phyloP scores from a whole-genome alignment of 2,113 vertebrate genomes.

The Prolemur simus region DNA sequence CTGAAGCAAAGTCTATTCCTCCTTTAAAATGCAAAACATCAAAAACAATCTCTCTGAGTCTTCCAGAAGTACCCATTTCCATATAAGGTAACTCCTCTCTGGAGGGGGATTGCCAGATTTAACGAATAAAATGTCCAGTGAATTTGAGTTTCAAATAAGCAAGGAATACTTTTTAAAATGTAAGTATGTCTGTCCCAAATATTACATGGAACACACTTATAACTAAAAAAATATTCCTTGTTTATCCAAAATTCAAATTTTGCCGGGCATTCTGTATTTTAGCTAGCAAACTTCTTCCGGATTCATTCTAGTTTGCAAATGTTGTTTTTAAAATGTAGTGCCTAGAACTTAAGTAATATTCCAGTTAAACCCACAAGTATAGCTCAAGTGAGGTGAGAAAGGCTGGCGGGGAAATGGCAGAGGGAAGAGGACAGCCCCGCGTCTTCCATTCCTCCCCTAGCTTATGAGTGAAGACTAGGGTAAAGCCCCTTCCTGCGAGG shows the following conservation, averaged over 20 bases:
- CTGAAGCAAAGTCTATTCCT: background rate
- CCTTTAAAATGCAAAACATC: constrained; percentile 38
- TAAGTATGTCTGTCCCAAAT: background rate
- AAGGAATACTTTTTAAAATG: background rate
- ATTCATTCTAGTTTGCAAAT: background rate
- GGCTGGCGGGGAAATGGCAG: background rate
- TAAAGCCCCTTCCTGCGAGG: background rate
- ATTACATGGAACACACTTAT: background rate
- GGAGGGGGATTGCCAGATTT: background rate
- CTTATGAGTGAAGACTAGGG: background rate
- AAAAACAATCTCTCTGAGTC: background rate
- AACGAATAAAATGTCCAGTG: background rate
- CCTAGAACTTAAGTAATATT: background rate
- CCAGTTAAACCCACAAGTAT: background rate
- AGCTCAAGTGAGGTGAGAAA: background rate
- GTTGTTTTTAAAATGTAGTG: background rate
- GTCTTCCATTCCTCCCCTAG: accelerated
- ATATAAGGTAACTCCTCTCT: background rate
- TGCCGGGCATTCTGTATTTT: background rate
- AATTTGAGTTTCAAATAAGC: background rate
- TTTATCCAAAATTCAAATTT: constrained; percentile 25
- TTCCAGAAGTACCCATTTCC: background rate
- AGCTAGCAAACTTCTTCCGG: background rate
- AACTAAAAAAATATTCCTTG: background rate
- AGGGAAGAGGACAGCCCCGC: background rate